Base-by-base conservation (phyloP, 2,888 invertebrate genomes). In the Corbicula japonica region DNA sequence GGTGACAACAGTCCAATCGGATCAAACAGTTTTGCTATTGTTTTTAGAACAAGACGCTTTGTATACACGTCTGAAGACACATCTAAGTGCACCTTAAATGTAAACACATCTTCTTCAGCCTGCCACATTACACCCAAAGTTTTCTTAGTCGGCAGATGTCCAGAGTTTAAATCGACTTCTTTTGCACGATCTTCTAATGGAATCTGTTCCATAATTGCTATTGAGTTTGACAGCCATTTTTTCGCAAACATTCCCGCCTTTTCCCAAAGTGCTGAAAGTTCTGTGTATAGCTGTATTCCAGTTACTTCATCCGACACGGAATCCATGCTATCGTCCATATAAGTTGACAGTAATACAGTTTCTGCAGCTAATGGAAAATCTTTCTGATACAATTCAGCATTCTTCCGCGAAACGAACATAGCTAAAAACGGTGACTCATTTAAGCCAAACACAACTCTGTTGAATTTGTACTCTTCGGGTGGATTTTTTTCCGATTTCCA, bases 321-420 rank as follows among this genome's bases (percentile, higher is more conserved):
- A 26, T 76, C 78, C 71, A 81, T 72, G 30, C 76, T 84, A 41
- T 80, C 84, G 63, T 80, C 80, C 77, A 85, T 85, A 50, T 82
- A 85, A 6, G 83, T 81, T 0, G 76, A 77, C 34, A 84, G 70
- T 30, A 77, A 18, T 8, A 84, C 65, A 18, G 77, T 84, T 54
- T 80, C 66, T 26, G 77, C 76, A 8, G 77, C 83, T 32, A 32
- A 26, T 4, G 81, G 76, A n/a, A 52, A 74, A 30, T 41, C 28
- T 21, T 60, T 23, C 48, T 12, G 50, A 66, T 58, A 46, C 35
- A 26, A 6, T 12, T n/a, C 2, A 8, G 73, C 73, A 60, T 74
- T 56, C 26, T 58, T 1, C 54, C 60, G 73, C 2, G 73, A 32
- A 1, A 65, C 48, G 18, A 26, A 58, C 44, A 66, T 65, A 15